Base-by-base conservation (phyloP, 2,797 vertebrate genomes). In the Rhabdophis nuchalis region DNA sequence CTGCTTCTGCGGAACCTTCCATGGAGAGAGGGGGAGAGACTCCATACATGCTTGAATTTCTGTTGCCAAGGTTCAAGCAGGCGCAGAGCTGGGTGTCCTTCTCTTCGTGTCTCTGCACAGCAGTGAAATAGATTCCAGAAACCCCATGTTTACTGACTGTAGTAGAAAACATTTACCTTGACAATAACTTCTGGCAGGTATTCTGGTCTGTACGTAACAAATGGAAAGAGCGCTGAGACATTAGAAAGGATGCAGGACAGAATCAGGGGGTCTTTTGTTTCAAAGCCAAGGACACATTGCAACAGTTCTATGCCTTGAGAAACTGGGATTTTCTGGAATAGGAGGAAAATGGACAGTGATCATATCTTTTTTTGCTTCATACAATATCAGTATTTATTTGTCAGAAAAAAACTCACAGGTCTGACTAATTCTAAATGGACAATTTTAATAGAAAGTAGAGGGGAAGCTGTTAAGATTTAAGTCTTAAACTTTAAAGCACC, bases 181-280 rank as follows among this genome's bases (percentile, higher is more conserved):
- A 95, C 97, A 94, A 99, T 98, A 91, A 99, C 98, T 95, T 98
- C 98, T 0, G 98, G 98, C 94, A 99, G 95, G 92, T 98, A 97
- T 64, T 98, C 98, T 18, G 97, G 97, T 94, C 98, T 97, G 94
- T 98, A 98, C 61, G 97, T 98, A 90, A 98, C 97, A 94, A 99
- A 99, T 0, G 99, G 99, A 95, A 99, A 99, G 82, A 99, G 98
- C 64, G 98, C 97, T 2, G 99, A 99, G 89, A 99, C 96, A 90
- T 98, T 98, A 94, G 98, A 99, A 94, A 99, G 99, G 95, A 99
- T 97, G 90, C 99, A 99, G 93, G 99, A 99, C 91, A 99, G 94
- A 96, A 99, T 98, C 94, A 99, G 98, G 1, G 99, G 99, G 95
- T 99, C 99, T 96, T 98, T 98, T 92, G 98, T 99, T 89, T 99